Conservation (phyloP, 53 echinoderm and acorn worm genomes). For the Holothuria scabra region DNA sequence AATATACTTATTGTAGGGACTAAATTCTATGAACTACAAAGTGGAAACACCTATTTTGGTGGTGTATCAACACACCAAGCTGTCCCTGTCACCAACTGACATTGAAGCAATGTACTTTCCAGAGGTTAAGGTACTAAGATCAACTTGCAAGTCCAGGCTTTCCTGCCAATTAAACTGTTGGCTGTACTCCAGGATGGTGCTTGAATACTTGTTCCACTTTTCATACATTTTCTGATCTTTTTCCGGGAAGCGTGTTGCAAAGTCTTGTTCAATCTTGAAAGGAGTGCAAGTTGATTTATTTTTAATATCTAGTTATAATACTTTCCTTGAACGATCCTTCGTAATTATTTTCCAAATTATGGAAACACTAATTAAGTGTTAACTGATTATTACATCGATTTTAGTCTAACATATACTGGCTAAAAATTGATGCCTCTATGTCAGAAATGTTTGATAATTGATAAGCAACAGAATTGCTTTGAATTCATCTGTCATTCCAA, state of each 20-base stretch:
- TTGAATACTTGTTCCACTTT: constrained; percentile 21
- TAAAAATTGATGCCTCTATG: background rate
- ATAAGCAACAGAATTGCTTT: background rate
- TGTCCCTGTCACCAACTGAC: background rate
- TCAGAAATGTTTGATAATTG: no score
- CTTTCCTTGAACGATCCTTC: background rate
- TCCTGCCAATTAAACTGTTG: background rate
- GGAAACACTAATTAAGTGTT: no score
- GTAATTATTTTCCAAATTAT: no score
- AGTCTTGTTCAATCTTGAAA: constrained; percentile 39
- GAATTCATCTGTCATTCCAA: background rate
- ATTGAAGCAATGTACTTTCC: background rate
- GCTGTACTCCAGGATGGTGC: constrained; percentile 12
- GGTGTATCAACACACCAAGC: background rate
- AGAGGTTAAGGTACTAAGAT: constrained; percentile 3
- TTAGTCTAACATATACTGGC: no score
- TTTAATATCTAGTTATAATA: background rate
- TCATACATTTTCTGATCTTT: constrained; percentile 19
- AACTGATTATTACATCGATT: no score
- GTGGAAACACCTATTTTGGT: no score
- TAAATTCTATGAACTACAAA: no score
- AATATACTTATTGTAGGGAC: no score
- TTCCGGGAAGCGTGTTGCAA: constrained; percentile 13
- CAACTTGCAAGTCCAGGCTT: constrained; percentile 3
- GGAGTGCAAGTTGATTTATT: background rate